Conservation (phyloP, 2,888 invertebrate genomes). For the Chrysopilus asiliformis region DNA sequence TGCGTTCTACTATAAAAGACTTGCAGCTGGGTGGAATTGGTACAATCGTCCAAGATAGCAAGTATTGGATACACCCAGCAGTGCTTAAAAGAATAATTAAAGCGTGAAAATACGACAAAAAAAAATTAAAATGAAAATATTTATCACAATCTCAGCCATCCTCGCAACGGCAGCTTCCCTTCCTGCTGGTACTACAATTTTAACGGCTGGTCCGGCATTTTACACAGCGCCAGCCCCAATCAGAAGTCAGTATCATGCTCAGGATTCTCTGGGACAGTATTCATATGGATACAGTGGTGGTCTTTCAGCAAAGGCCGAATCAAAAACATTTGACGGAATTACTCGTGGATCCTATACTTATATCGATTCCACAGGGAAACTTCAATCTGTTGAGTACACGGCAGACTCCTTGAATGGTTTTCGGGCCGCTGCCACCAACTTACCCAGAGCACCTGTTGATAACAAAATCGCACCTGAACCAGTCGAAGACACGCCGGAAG, state of each 20-base stretch:
- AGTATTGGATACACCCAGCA: no score
- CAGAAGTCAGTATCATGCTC: conserved; percentile 38
- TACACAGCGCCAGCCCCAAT: conserved; percentile 10
- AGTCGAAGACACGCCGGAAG: conserved; percentile 26
- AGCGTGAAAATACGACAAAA: no score
- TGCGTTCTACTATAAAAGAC: no score
- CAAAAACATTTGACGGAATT: conserved; percentile 38
- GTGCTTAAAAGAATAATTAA: no score
- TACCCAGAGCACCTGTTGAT: conserved; percentile 26
- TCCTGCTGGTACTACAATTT: conserved; percentile 3
- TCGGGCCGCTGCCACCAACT: conserved; percentile 41
- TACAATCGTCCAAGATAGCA: no score
- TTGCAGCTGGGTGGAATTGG: no score
- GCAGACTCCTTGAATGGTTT: conserved; percentile 40
- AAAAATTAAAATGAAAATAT: conserved; percentile 32
- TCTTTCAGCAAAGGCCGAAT: conserved; percentile 40
- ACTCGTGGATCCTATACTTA: conserved; percentile 42
- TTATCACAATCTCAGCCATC: conserved; percentile 21
- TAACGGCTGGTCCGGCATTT: neutral
- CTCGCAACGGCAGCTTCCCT: conserved; percentile 20
- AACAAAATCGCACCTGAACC: conserved; percentile 17
- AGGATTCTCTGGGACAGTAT: conserved; percentile 42
- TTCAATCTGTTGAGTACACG: conserved; percentile 40
- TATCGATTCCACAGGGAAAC: conserved; percentile 39
- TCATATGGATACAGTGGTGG: conserved; percentile 41